phyloP scores from a whole-genome alignment of 2,113 vertebrate genomes.

The Carettochelys insculpta region DNA sequence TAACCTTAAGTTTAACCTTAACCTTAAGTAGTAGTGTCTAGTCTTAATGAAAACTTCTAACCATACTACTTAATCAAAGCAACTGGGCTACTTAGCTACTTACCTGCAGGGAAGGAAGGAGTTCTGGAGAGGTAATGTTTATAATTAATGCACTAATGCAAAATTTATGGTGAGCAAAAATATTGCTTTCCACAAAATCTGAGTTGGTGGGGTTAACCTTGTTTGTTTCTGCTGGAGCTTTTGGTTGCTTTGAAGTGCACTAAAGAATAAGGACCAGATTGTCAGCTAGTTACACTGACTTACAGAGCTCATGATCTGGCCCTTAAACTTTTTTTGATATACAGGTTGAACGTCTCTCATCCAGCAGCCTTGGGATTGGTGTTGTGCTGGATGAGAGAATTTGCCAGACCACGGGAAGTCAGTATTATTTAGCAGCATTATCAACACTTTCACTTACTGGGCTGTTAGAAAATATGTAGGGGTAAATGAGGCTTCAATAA shows the following conservation, averaged over 20 bases:
- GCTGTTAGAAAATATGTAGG: no score
- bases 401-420: no score
- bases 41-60: background rate
- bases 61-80: background rate
- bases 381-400: no score
- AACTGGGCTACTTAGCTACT: background rate
- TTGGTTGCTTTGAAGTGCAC: background rate
- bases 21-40: background rate
- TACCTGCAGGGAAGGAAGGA: background rate
- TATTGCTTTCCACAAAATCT: background rate
- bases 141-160: slow-evolving; percentile 3
- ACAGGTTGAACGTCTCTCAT: no score
- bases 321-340: background rate
- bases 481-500: no score
- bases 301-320: background rate
- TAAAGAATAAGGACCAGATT: background rate
- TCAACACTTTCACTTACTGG: no score
- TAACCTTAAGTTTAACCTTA: background rate
- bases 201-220: background rate
- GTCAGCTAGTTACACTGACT: background rate
- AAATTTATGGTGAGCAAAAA: slow-evolving; percentile 22
- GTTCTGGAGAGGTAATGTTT: slow-evolving; percentile 26
- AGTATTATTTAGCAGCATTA: no score
- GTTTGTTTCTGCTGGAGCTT: background rate
- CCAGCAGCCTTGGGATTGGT: no score